These are phyloP conservation scores for Pseudochromis fuscus DNA, from an alignment of 2,797 vertebrate genomes.

Conservation along the genomic window DNA sequence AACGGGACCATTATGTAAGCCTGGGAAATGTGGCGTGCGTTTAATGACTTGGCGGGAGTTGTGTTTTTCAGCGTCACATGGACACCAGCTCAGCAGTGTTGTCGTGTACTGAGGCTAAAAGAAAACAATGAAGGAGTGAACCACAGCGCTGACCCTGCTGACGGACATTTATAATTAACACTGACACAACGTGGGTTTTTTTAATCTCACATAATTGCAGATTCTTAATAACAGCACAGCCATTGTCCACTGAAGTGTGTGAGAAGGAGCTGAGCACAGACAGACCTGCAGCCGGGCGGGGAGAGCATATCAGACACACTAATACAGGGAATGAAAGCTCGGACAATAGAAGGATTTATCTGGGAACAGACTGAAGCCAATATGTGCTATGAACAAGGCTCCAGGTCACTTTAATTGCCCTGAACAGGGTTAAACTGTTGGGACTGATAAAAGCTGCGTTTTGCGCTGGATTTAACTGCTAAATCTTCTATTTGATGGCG, in stretches of 20 bases:
- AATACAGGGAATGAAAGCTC: constrained; percentile 40
- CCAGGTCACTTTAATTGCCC: constrained; percentile 67
- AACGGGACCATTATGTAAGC: neutral
- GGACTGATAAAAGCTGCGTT: constrained; percentile 53
- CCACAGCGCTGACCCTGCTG: neutral
- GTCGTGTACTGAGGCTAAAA: neutral
- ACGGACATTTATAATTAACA: constrained; percentile 27
- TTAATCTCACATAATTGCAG: constrained; percentile 12
- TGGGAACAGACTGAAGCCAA: constrained; percentile 39
- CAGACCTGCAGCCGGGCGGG: constrained; percentile 27
- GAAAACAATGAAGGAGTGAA: constrained; percentile 38
- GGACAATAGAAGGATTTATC: constrained; percentile 71
- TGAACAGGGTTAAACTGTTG: constrained; percentile 61
- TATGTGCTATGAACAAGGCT: constrained; percentile 38
- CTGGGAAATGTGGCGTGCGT: constrained; percentile 40
- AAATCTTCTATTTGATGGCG: constrained; percentile 62
- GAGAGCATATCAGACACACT: constrained; percentile 48
- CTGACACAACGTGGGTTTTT: neutral
- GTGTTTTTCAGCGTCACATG: constrained; percentile 27
- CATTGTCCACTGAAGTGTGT: constrained; percentile 12
- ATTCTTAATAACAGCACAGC: neutral
- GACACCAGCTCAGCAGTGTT: constrained; percentile 52
- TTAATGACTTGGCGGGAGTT: constrained; percentile 51
- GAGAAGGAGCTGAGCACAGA: constrained; percentile 19
- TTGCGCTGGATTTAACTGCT: constrained; percentile 56